Percentiles rank a stretch among this genome's conserved stretches.
These are phyloP conservation scores for Hipparchia semele DNA, from an alignment of 2,888 invertebrate genomes.

Conservation along the genomic window DNA sequence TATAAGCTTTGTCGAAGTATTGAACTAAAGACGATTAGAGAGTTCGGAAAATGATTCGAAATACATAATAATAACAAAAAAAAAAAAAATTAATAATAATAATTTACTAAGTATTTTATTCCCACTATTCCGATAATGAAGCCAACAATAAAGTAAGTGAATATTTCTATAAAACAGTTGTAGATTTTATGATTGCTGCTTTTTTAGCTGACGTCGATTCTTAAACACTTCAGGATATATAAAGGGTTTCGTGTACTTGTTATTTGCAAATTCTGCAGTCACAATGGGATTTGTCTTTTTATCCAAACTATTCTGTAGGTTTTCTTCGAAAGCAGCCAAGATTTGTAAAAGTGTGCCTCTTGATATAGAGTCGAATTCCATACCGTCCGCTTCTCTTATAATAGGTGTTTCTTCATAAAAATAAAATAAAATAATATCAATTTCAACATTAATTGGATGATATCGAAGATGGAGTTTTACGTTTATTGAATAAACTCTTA, in stretches of 20 bases:
- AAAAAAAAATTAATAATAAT: too few species aligned
- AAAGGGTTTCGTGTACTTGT: conserved; percentile 56
- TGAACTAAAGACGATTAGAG: too few species aligned
- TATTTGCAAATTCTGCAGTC: conserved; percentile 63
- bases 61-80: too few species aligned
- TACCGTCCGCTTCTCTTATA: conserved; percentile 43
- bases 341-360: conserved; percentile 60
- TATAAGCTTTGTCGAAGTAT: too few species aligned
- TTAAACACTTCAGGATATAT: conserved; percentile 55
- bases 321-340: conserved; percentile 56
- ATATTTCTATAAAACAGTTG: too few species aligned
- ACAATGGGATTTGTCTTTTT: conserved; percentile 49
- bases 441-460: background rate
- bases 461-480: too few species aligned
- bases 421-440: background rate
- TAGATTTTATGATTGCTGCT: background rate
- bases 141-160: too few species aligned
- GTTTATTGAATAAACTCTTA: too few species aligned
- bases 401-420: conserved; percentile 8
- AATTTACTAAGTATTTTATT: too few species aligned
- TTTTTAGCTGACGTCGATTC: background rate
- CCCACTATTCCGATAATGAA: too few species aligned
- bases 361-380: conserved; percentile 51
- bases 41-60: too few species aligned
- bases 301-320: conserved; percentile 43